Conservation (phyloP, 2,888 invertebrate genomes). For the Spilosoma lubricipeda region DNA sequence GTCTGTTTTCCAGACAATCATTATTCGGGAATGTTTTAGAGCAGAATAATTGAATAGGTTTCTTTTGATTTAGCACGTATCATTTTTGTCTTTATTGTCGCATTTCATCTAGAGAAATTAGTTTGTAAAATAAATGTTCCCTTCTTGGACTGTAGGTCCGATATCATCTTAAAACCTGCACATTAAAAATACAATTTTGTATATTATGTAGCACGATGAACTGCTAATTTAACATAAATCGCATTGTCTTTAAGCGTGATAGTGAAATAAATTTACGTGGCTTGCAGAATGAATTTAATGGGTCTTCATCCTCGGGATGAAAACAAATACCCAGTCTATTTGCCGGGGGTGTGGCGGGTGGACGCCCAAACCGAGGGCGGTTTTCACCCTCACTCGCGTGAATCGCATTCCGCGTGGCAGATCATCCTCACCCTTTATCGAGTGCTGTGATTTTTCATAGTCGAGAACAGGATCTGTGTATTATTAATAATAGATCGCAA, state of each 20-base stretch:
- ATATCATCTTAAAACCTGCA: no score
- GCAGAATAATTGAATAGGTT: no score
- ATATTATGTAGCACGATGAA: no score
- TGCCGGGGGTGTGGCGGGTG: constrained; percentile 56
- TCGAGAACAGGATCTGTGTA: background rate
- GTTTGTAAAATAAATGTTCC: no score
- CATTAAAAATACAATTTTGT: no score
- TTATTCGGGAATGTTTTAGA: background rate
- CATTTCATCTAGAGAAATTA: no score
- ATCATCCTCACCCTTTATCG: constrained; percentile 37
- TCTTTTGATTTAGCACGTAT: no score
- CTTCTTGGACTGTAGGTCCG: no score
- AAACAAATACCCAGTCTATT: constrained; percentile 58
- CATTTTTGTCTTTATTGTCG: no score
- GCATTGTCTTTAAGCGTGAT: no score
- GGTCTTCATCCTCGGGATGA: constrained; percentile 42
- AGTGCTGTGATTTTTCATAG: constrained; percentile 17
- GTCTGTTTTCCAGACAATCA: background rate
- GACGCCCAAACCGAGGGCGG: constrained; percentile 59
- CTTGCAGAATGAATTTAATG: constrained; percentile 3
- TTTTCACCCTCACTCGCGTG: constrained; percentile 57
- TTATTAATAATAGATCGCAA: background rate
- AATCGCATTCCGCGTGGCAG: constrained; percentile 57
- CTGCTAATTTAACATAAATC: no score
- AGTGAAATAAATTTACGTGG: constrained; percentile 2